Evolutionary conservation across 2,797 vertebrate species (phyloP), one percentile per base, ranked within the genome.

Genomic region (Sciurus vulgaris): DNA sequence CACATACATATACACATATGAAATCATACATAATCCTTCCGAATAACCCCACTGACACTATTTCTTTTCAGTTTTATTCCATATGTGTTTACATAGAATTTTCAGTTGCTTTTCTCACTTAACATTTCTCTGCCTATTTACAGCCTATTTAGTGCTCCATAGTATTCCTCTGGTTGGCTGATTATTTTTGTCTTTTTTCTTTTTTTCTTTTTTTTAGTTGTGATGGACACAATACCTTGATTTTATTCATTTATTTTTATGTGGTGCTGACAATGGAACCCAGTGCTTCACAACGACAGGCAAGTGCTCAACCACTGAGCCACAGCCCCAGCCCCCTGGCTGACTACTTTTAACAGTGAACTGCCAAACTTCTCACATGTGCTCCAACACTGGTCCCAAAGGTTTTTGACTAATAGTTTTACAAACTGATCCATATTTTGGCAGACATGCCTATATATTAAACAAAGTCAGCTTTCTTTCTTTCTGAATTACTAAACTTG

Each of bases 331-430:
- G 44, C 9, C 44, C 44, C 44, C n/a, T 86, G 33, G 33, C 59
- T 91, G 67, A n/a, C 56, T 86, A 35, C 49, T 91, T 85, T 47
- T 79, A 81, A 91, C 28, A 96, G 35, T 54, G 33, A 92, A 74
- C 15, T 73, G 47, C 86, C 77, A 94, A n/a, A 38, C 79, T 44
- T 91, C 63, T 90, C 47, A 47, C 10, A 72, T 20, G 35, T 63
- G 5, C 7, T 33, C 67, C 35, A 56, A 41, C 26, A 92, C 26
- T 78, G 54, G 20, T 59, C 15, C n/a, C 33, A 77, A 91, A 56
- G 73, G 88, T 81, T 96, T 92, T 17, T 93, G 33, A 69, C 26
- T 28, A 87, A 84, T 38, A 94, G 54, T 78, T 96, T 94, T 88
- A 87, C 35, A 92, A 95, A 92, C 7, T n/a, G 35, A 84, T 56